Conservation (phyloP, 2,797 vertebrate species). For the Rhynchonycteris naso region DNA sequence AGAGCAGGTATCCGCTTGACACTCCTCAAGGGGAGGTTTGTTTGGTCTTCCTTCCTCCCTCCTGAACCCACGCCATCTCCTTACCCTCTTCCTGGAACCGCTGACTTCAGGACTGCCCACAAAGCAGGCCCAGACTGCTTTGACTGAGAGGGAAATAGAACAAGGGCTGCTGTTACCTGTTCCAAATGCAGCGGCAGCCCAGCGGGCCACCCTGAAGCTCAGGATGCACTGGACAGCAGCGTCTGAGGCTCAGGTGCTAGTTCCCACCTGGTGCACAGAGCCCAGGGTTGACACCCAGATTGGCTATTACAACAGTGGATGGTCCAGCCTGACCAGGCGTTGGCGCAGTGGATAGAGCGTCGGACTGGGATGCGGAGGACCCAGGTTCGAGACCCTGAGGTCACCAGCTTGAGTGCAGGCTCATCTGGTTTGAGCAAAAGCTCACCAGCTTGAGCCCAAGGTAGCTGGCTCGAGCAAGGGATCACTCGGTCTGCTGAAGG, state of each 20-base stretch:
- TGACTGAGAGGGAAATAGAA: not conserved
- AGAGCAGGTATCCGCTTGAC: not conserved
- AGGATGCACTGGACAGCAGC: not conserved
- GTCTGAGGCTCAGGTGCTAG: not conserved
- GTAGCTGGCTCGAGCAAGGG: too few relatives aligned
- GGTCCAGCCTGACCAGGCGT: too few relatives aligned
- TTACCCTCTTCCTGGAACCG: conserved; percentile 16
- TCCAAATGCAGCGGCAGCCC: not conserved
- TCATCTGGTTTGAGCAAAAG: too few relatives aligned
- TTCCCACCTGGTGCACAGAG: not conserved
- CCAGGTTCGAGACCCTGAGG: too few relatives aligned
- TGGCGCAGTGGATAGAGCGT: too few relatives aligned
- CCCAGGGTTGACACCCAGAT: not conserved
- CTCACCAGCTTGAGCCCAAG: too few relatives aligned
- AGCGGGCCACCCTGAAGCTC: not conserved
- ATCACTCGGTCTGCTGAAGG: too few relatives aligned
- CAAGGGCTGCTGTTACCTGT: not conserved
- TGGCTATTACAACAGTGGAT: not conserved
- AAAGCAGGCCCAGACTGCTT: not conserved
- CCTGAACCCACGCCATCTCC: not conserved
- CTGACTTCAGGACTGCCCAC: not conserved
- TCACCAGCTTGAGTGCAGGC: too few relatives aligned
- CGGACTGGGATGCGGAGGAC: too few relatives aligned
- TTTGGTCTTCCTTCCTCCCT: not conserved
- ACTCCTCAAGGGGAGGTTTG: not conserved